Conservation (phyloP, 1,140 invertebrate genomes). For the Agrypnia vestita region DNA sequence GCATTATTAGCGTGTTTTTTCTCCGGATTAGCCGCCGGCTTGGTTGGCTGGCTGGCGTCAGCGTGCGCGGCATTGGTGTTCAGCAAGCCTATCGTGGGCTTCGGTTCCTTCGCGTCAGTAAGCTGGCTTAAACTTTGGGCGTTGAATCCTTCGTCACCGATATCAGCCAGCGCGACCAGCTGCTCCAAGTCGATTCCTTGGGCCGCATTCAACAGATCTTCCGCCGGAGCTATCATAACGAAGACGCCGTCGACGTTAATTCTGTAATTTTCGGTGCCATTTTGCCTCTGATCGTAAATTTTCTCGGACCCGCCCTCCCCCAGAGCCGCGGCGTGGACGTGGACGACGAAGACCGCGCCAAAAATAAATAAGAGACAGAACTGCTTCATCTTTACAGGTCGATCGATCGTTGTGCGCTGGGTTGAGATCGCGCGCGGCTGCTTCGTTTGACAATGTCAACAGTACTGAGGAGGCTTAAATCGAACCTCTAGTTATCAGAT, state of each 20-base stretch:
- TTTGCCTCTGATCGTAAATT: constrained; percentile 80
- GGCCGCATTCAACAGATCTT: constrained; percentile 68
- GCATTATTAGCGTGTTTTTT: constrained; percentile 28
- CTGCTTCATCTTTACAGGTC: constrained; percentile 16
- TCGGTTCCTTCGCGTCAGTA: neutral
- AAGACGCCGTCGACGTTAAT: constrained; percentile 79
- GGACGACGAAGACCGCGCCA: constrained; percentile 59
- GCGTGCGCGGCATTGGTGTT: neutral
- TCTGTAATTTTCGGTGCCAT: constrained; percentile 80
- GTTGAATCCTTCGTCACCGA: constrained; percentile 54
- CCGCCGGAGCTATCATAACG: constrained; percentile 77
- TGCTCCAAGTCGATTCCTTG: constrained; percentile 65
- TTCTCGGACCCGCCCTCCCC: constrained; percentile 55
- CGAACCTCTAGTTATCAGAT: constrained; percentile 40
- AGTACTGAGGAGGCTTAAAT: constrained; percentile 51
- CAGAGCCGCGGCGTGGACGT: constrained; percentile 61
- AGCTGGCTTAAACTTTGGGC: constrained; percentile 13
- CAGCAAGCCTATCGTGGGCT: neutral
- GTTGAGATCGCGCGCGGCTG: constrained; percentile 35
- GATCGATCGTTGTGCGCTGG: neutral
- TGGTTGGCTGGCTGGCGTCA: constrained; percentile 50
- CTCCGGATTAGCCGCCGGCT: constrained; percentile 56
- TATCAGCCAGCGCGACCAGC: constrained; percentile 64
- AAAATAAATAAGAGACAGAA: constrained; percentile 13
- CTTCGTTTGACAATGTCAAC: constrained; percentile 45